phyloP scores from a whole-genome alignment of 2,797 vertebrate species.

The Clarias platycephalus region DNA sequence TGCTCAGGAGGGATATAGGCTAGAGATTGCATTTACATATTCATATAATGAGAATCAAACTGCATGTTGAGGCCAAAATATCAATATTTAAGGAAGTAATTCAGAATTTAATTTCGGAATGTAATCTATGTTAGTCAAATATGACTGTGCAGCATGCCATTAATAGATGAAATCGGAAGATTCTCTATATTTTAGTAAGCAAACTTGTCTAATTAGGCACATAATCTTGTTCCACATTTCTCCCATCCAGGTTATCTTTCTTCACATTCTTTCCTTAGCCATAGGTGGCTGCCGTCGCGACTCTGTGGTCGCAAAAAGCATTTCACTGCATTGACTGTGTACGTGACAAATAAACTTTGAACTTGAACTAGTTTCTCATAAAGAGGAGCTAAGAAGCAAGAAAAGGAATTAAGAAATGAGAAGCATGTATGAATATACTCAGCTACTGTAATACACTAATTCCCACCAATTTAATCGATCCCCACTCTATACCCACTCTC shows the following conservation, averaged over 20 bases:
- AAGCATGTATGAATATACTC: neutral
- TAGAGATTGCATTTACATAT: neutral
- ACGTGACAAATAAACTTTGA: no score
- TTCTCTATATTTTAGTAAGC: neutral
- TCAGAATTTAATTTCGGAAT: neutral
- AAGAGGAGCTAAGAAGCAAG: neutral
- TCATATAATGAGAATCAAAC: neutral
- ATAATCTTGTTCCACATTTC: neutral
- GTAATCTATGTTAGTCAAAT: neutral
- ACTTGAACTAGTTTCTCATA: no score
- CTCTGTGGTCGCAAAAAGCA: no score
- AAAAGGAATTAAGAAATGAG: neutral
- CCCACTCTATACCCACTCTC: neutral
- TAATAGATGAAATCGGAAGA: neutral
- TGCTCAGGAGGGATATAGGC: neutral
- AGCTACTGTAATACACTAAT: neutral
- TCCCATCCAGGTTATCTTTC: neutral
- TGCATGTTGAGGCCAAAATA: neutral
- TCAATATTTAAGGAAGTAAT: neutral
- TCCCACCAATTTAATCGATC: neutral
- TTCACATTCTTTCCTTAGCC: neutral
- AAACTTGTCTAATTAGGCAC: neutral
- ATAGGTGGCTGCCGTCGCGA: no score
- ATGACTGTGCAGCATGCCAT: neutral
- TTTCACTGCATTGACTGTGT: no score